phyloP scores from a whole-genome alignment of 2,888 invertebrate genomes.

The Pantelozetes paolii region DNA sequence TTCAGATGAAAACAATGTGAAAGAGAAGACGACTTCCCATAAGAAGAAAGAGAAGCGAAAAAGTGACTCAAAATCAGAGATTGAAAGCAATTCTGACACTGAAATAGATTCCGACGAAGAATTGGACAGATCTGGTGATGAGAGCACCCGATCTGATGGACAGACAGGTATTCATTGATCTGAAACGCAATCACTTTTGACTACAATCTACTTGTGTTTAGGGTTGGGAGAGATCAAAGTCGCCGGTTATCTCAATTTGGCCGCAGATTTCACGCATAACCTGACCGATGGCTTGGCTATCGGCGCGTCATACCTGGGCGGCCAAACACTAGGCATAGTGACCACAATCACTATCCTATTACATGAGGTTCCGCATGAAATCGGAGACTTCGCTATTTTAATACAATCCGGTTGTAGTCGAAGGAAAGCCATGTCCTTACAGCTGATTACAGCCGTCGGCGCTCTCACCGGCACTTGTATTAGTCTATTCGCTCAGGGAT shows the following conservation, averaged over 20 bases:
- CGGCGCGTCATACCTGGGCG: constrained; percentile 93
- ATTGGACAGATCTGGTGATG: constrained; percentile 43
- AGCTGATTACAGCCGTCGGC: constrained; percentile 88
- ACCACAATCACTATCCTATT: constrained; percentile 93
- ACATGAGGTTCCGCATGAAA: constrained; percentile 99
- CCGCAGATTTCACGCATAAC: constrained; percentile 97
- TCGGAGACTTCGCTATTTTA: constrained; percentile 98
- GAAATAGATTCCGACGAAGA: constrained; percentile 28
- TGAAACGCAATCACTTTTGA: neutral
- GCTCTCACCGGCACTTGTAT: constrained; percentile 88
- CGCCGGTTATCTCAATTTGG: constrained; percentile 90
- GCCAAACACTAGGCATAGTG: constrained; percentile 60
- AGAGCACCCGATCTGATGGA: neutral
- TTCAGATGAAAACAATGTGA: constrained; percentile 42
- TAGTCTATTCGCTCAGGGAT: constrained; percentile 75
- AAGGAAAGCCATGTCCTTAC: constrained; percentile 88
- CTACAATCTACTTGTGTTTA: neutral
- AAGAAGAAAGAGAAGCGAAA: constrained; percentile 43
- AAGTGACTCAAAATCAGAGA: neutral
- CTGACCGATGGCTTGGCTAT: constrained; percentile 99
- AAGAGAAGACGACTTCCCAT: constrained; percentile 44
- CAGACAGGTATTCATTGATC: neutral
- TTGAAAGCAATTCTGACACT: constrained; percentile 26
- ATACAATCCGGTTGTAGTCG: constrained; percentile 93
- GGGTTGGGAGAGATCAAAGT: constrained; percentile 61